Evolutionary conservation across 2,888 invertebrate species (phyloP), one percentile per base, ranked within the genome.

Genomic region (Anthoptus insignis): DNA sequence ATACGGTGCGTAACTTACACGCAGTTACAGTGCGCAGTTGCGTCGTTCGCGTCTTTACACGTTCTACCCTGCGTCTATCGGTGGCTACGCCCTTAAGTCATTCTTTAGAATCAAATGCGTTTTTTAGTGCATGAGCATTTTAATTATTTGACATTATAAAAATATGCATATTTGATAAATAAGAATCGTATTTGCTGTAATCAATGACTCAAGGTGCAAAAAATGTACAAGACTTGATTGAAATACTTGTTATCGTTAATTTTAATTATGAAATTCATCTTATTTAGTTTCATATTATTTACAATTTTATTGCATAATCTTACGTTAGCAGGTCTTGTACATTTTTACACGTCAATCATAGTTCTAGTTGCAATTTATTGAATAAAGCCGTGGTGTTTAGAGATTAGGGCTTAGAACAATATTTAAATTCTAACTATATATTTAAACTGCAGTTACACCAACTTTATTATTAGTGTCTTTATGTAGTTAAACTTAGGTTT

Each of bases 81-180:
- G 32, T 52, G 29, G 29, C 53, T 22, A 39, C 27, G 37, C 8
- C 32, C 39, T 14, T 7, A 11, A 65, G 58, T 60, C 60, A 58
- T 66, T 67, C 69, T 68, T 67, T 69, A 67, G 50, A 39, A 39
- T 59, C 53, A 67, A 65, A 65, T 47, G 21, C 9, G 5, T 42
- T 42, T 19, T 19, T 5, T 42, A 42, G 3, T 19, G 11, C 42
- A 39, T 14, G 60, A n/a, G 8, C 24, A 19, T 45, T 29, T 27
- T 32, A 49, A 59, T 59, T 47, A n/a, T 58, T 58, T 58, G 58
- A 32, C 58, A 32, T n/a, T n/a, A n/a, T n/a, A n/a, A n/a, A n/a
- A n/a, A 27, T 19, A 47, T 29, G 21, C 3, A 14, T 3, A 49
- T 11, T 32, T 37, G 21, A 6, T n/a, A 63, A 53, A 45, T 61